These are phyloP conservation scores for Microlaimidae sp. DNA, from an alignment of 2,888 invertebrate species.

Conservation along the genomic window DNA sequence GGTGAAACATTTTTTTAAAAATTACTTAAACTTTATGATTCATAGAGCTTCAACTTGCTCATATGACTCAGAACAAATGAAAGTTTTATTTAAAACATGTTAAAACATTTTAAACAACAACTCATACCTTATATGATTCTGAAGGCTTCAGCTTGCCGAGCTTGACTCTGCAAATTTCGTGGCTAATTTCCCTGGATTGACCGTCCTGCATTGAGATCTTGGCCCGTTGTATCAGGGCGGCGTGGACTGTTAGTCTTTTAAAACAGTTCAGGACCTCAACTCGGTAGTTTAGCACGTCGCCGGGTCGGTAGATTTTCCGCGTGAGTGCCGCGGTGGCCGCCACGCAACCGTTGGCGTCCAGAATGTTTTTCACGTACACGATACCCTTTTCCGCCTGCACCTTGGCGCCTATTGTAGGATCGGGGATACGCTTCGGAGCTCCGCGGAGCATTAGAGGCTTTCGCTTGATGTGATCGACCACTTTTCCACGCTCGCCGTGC, in stretches of 20 bases:
- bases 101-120: no score
- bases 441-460: not conserved
- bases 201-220: not conserved
- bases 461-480: slow-evolving; percentile 11
- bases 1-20: no score
- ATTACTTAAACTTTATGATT: no score
- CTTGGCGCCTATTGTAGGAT: not conserved
- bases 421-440: not conserved
- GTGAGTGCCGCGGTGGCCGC: slow-evolving; percentile 10
- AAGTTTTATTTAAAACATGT: no score
- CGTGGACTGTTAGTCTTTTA: slow-evolving; percentile 11
- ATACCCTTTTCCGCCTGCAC: slow-evolving; percentile 1
- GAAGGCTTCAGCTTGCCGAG: not conserved
- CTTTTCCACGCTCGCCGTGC: no score
- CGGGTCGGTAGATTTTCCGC: not conserved
- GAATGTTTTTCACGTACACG: slow-evolving; percentile 14
- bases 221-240: slow-evolving; percentile 12
- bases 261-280: slow-evolving; percentile 18
- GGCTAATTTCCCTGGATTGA: no score
- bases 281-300: slow-evolving; percentile 10
- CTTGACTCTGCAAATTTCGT: not conserved
- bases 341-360: slow-evolving; percentile 16
- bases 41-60: no score
- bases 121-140: slow-evolving; percentile 1
- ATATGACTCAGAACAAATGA: no score